Evolutionary conservation across 2,797 vertebrate species (phyloP).

Genomic region (Fundulus diaphanus): DNA sequence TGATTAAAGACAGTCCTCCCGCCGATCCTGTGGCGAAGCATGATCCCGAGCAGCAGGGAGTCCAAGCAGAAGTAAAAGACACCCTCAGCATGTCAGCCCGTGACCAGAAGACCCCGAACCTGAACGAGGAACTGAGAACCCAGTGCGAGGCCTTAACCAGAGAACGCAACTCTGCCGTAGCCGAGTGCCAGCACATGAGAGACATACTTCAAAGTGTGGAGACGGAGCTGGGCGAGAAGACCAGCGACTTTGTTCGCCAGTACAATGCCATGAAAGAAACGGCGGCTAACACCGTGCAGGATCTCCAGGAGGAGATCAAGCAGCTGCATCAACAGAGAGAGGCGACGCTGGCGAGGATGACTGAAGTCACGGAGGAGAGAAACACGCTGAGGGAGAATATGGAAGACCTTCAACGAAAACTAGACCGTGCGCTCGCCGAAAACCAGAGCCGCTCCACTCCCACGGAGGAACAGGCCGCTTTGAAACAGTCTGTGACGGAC

Average conservation of each 20-base stretch:
- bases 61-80: conserved; percentile 57
- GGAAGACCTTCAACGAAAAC: conserved; percentile 74
- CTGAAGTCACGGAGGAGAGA: conserved; percentile 83
- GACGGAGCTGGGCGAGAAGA: conserved; percentile 86
- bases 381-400: conserved; percentile 82
- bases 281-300: conserved; percentile 81
- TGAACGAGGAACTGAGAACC: conserved; percentile 80
- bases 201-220: conserved; percentile 87
- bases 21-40: conserved; percentile 36
- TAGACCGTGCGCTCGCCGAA: conserved; percentile 68
- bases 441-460: conserved; percentile 73
- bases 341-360: conserved; percentile 31
- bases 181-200: conserved; percentile 84
- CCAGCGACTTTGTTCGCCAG: conserved; percentile 86
- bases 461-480: conserved; percentile 48
- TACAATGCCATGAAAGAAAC: conserved; percentile 89
- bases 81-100: background rate
- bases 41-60: conserved; percentile 68
- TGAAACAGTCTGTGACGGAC: conserved; percentile 71
- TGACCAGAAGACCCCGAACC: conserved; percentile 26
- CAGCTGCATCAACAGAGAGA: conserved; percentile 62
- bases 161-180: conserved; percentile 86
- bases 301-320: conserved; percentile 83
- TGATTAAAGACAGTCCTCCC: conserved; percentile 82
- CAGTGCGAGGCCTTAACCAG: conserved; percentile 78